Conservation (phyloP, 2,888 invertebrate species). For the Toxonevra muliebris region DNA sequence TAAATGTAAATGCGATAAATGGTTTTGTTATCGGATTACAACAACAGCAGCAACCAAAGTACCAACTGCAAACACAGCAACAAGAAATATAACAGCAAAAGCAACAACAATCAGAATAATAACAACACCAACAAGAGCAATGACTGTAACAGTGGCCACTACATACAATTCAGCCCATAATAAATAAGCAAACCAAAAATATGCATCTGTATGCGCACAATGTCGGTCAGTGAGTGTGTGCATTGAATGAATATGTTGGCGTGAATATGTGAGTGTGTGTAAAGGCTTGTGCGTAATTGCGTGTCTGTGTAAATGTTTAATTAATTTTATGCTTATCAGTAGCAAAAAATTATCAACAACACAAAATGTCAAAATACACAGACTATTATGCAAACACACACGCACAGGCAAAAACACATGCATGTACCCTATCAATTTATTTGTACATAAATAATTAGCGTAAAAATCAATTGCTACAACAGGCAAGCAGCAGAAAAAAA, state of each 20-base stretch:
- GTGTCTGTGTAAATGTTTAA: conserved; percentile 27
- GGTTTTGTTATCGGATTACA: conserved; percentile 37
- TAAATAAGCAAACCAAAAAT: neutral
- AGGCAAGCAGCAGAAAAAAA: too few relatives aligned
- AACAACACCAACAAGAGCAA: conserved; percentile 22
- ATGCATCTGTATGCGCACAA: neutral
- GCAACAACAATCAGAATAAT: neutral
- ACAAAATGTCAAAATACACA: conserved; percentile 8
- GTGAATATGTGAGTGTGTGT: conserved; percentile 1
- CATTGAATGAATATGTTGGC: neutral
- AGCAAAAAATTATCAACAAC: conserved; percentile 18
- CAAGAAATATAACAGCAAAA: too few relatives aligned
- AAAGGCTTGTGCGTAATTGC: conserved; percentile 2
- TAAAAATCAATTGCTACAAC: too few relatives aligned
- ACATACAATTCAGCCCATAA: neutral
- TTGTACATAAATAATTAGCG: too few relatives aligned
- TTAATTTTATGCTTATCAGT: conserved; percentile 34
- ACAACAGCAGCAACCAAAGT: conserved; percentile 18
- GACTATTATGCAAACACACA: conserved; percentile 2
- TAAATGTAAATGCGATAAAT: conserved; percentile 35
- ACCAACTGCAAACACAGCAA: conserved; percentile 8
- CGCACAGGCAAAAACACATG: conserved; percentile 4
- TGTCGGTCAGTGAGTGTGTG: conserved; percentile 14
- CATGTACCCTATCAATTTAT: too few relatives aligned
- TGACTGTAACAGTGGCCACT: neutral